Evolutionary conservation across 2,113 vertebrate genomes (phyloP).

Genomic region (Orthochromis indermauri): DNA sequence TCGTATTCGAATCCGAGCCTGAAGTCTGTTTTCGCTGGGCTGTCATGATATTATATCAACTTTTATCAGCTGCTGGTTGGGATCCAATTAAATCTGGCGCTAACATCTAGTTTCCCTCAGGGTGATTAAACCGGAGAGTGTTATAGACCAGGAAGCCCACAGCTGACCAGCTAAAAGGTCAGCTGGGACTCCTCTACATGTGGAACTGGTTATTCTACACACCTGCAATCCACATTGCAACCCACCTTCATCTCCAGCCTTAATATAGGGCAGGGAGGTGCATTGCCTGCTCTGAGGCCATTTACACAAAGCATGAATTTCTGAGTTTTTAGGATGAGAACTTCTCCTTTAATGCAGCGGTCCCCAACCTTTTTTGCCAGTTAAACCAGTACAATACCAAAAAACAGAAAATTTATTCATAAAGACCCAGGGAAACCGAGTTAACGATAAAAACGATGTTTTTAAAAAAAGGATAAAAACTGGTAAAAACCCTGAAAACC

Average conservation of each 20-base stretch:
- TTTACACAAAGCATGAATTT: neutral
- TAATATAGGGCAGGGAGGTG: neutral
- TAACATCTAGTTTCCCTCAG: neutral
- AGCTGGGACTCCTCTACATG: neutral
- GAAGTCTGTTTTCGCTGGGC: neutral
- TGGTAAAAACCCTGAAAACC: neutral
- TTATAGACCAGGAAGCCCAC: neutral
- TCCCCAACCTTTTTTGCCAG: neutral
- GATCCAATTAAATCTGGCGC: neutral
- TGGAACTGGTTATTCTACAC: neutral
- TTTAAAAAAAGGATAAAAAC: neutral
- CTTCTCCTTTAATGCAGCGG: neutral
- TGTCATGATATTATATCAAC: neutral
- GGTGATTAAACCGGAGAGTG: neutral
- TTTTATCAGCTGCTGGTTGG: neutral
- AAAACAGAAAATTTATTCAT: neutral
- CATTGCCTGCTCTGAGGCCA: neutral
- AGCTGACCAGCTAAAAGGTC: neutral
- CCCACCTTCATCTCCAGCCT: neutral
- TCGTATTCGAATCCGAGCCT: neutral
- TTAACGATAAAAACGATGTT: fast-evolving
- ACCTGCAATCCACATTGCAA: neutral
- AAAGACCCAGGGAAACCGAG: neutral
- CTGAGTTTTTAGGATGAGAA: neutral
- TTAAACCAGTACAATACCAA: neutral